Evolutionary conservation across 1,140 invertebrate species (phyloP).

Genomic region (Drosophila cardini): DNA sequence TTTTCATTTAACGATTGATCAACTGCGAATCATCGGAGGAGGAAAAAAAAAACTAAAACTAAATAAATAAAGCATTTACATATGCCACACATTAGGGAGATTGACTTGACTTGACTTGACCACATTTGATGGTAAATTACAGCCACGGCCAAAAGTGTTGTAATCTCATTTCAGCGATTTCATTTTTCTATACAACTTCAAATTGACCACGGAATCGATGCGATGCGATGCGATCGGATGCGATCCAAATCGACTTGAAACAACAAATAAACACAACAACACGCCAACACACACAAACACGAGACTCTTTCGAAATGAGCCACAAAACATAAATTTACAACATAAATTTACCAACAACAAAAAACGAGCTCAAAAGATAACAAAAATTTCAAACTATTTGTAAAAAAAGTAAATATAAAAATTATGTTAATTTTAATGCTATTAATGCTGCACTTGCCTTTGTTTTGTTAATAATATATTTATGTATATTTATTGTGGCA

Average conservation of each 20-base stretch:
- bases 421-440: not conserved
- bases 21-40: too few species aligned
- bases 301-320: constrained; percentile 37
- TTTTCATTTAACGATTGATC: not conserved
- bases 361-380: not conserved
- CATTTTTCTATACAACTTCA: constrained; percentile 12
- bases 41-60: not conserved
- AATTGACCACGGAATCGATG: constrained; percentile 24
- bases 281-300: constrained; percentile 31
- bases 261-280: too few species aligned
- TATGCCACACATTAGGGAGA: constrained; percentile 56
- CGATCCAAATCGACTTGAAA: too few species aligned
- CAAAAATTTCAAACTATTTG: constrained; percentile 23
- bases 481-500: constrained; percentile 21
- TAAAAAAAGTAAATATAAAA: not conserved
- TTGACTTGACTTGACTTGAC: constrained; percentile 20
- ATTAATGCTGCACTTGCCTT: constrained; percentile 36
- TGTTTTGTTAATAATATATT: not conserved
- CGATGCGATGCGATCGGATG: not conserved
- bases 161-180: constrained; percentile 51
- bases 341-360: too few species aligned
- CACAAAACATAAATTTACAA: not conserved
- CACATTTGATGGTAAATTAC: constrained; percentile 38
- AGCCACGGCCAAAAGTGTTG: constrained; percentile 43
- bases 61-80: constrained; percentile 51